These are phyloP conservation scores for Mythimna pallens DNA, from an alignment of 2,888 invertebrate genomes.

Conservation along the genomic window DNA sequence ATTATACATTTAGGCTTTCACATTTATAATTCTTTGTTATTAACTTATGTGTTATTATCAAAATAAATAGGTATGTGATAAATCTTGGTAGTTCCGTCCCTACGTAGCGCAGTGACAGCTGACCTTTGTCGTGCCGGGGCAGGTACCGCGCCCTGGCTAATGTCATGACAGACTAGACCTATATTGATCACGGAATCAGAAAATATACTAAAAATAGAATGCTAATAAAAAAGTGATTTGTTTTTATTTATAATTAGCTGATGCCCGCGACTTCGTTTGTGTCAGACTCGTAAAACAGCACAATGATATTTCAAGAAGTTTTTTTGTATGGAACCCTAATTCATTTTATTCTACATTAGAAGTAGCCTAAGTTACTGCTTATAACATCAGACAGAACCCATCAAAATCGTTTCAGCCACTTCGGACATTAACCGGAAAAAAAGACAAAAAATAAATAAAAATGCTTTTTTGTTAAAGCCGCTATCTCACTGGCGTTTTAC, in stretches of 20 bases:
- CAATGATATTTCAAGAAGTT: too few relatives aligned
- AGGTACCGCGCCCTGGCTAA: conserved; percentile 51
- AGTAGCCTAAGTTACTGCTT: too few relatives aligned
- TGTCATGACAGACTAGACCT: conserved; percentile 47
- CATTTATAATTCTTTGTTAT: neutral
- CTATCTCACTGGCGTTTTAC: too few relatives aligned
- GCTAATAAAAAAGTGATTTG: neutral
- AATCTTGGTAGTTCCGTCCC: conserved; percentile 45
- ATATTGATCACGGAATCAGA: conserved; percentile 50
- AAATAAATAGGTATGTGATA: conserved; percentile 24
- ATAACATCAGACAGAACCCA: too few relatives aligned
- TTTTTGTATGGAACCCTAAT: too few relatives aligned
- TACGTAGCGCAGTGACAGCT: conserved; percentile 46
- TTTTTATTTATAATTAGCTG: neutral
- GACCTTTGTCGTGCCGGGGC: conserved; percentile 46
- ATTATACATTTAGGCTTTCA: neutral
- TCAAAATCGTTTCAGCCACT: too few relatives aligned
- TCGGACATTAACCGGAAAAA: too few relatives aligned
- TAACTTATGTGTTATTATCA: conserved; percentile 1
- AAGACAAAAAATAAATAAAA: too few relatives aligned
- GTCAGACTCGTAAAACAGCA: too few relatives aligned
- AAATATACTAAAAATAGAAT: conserved; percentile 34
- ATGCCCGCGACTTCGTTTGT: too few relatives aligned
- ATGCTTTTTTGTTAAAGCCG: too few relatives aligned
- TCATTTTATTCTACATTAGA: too few relatives aligned